Evolutionary conservation across 2,888 invertebrate species (phyloP).

Genomic region (Poecilus cupreus): DNA sequence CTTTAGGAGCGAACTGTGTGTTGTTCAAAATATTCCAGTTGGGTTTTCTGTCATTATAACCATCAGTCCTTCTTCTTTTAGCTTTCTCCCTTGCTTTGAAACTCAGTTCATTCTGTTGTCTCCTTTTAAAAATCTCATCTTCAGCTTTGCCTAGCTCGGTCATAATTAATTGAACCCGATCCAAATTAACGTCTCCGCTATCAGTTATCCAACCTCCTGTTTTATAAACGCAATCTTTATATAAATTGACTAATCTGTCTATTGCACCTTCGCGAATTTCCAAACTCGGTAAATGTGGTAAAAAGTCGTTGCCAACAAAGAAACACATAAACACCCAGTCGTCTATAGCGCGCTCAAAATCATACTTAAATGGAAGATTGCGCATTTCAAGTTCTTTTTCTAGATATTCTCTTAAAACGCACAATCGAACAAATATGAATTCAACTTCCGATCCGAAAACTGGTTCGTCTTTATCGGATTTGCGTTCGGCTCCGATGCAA

Average conservation of each 20-base stretch:
- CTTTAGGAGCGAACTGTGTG: constrained; percentile 87
- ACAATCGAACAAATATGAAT: constrained; percentile 95
- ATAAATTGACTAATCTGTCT: constrained; percentile 92
- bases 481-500: constrained; percentile 82
- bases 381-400: constrained; percentile 93
- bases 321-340: constrained; percentile 99
- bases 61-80: constrained; percentile 77
- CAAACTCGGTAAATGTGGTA: constrained; percentile 97
- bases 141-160: constrained; percentile 94
- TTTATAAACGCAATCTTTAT: constrained; percentile 95
- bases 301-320: constrained; percentile 99
- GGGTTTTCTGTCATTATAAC: constrained; percentile 76
- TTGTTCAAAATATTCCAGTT: constrained; percentile 82
- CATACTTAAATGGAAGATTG: constrained; percentile 93
- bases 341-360: constrained; percentile 95
- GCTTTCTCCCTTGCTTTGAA: constrained; percentile 87
- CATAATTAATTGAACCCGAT: constrained; percentile 96
- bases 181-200: constrained; percentile 94
- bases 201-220: constrained; percentile 97
- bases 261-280: constrained; percentile 98
- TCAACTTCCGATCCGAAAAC: constrained; percentile 84
- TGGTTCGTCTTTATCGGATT: constrained; percentile 74
- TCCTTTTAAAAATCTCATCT: constrained; percentile 96
- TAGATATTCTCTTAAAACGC: constrained; percentile 94
- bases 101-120: constrained; percentile 89